Conservation (phyloP, 2,113 vertebrate genomes). For the Erythrolamprus reginae region DNA sequence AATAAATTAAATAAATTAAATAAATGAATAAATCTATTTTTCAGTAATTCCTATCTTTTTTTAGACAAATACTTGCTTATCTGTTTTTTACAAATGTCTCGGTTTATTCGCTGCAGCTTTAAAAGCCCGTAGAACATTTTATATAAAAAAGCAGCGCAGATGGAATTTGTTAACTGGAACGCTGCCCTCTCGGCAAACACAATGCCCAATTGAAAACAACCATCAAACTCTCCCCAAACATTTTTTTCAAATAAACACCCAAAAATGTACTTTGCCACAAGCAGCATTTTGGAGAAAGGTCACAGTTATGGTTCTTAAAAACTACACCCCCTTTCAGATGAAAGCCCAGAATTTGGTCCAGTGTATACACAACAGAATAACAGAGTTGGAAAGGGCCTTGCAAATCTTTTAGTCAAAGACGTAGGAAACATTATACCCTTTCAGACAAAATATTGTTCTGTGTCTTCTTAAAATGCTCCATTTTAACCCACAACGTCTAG, state of each 20-base stretch:
- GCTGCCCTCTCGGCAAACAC: slow-evolving; percentile 1
- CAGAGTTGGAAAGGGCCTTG: background rate
- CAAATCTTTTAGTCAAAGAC: background rate
- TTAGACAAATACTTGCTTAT: background rate
- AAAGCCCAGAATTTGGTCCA: background rate
- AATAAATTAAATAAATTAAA: no score
- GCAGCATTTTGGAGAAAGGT: background rate
- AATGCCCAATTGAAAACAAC: slow-evolving; percentile 17
- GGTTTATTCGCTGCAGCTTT: background rate
- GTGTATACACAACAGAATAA: background rate
- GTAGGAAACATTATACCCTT: background rate
- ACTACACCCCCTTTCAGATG: background rate
- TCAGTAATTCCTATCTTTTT: background rate
- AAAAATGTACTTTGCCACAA: background rate
- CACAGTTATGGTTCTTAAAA: background rate
- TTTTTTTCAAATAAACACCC: slow-evolving; percentile 1
- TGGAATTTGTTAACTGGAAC: slow-evolving; percentile 21
- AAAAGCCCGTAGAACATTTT: background rate
- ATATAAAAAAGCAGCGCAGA: slow-evolving; percentile 10
- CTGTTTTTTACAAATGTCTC: background rate
- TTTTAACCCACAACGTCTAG: background rate
- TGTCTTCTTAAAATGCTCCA: background rate
- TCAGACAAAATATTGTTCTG: background rate
- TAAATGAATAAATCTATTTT: no score
- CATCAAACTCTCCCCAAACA: background rate